Evolutionary conservation across 2,113 vertebrate genomes (phyloP).

Genomic region (Oxygymnocypris stewartii): DNA sequence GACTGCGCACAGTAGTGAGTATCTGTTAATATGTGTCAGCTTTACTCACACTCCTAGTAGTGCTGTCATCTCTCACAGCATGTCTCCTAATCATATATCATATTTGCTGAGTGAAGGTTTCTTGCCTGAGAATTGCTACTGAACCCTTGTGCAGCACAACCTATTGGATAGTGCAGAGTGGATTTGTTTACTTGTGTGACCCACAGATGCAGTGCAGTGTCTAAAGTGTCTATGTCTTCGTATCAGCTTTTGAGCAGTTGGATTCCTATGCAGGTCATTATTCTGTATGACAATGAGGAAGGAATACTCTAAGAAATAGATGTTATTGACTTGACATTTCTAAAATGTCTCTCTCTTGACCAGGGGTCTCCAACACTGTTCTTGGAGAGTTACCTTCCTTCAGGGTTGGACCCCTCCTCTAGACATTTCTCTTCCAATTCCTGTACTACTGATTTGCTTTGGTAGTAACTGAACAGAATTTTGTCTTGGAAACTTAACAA

Average conservation of each 20-base stretch:
- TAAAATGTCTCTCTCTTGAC: too few relatives aligned
- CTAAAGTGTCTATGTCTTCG: not conserved
- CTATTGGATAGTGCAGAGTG: not conserved
- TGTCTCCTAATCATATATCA: not conserved
- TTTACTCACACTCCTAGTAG: not conserved
- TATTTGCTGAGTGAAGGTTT: not conserved
- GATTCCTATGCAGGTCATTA: not conserved
- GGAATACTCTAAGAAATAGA: too few relatives aligned
- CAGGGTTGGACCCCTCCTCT: too few relatives aligned
- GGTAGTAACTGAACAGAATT: too few relatives aligned
- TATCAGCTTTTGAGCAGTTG: not conserved
- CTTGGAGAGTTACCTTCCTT: too few relatives aligned
- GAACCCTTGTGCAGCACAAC: not conserved
- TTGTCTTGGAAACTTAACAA: too few relatives aligned
- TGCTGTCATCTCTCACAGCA: not conserved
- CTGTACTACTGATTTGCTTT: too few relatives aligned
- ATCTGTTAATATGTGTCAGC: not conserved
- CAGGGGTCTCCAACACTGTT: too few relatives aligned
- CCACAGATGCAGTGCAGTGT: not conserved
- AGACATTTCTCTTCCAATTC: too few relatives aligned
- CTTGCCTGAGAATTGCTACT: not conserved
- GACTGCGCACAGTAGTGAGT: slow-evolving; percentile 78
- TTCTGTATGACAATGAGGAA: too few relatives aligned
- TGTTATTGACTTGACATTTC: too few relatives aligned
- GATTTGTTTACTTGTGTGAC: not conserved